A percentile compares a stretch with the other conserved stretches of the same genome.
phyloP scores from a whole-genome alignment of 2,797 vertebrate species.

The Trachops cirrhosus region DNA sequence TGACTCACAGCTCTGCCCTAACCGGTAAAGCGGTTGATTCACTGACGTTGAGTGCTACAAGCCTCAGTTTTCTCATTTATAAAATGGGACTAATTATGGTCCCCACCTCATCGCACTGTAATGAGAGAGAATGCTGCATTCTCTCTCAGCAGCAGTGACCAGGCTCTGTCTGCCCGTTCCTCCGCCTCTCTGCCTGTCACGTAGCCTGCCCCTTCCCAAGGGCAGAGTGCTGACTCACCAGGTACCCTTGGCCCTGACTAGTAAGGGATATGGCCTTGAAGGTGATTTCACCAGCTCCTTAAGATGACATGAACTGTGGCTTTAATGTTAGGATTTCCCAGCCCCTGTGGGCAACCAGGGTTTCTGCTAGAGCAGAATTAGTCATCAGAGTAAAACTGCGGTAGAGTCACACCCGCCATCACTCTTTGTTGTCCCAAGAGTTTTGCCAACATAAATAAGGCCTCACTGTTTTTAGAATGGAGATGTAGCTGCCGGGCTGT shows the following conservation, averaged over 20 bases:
- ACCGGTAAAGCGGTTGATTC: neutral
- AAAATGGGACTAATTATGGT: neutral
- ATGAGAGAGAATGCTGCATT: neutral
- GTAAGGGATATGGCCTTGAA: neutral
- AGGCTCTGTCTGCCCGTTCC: rapidly evolving
- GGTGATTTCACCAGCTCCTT: neutral
- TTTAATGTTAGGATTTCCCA: slow-evolving; percentile 55
- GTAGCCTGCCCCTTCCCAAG: neutral
- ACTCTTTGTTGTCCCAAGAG: neutral
- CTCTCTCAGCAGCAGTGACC: too few relatives aligned
- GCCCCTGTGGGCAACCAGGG: slow-evolving; percentile 6
- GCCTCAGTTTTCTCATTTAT: neutral
- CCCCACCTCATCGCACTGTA: too few relatives aligned
- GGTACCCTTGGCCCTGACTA: neutral
- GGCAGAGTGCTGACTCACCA: neutral
- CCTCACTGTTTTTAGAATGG: slow-evolving; percentile 41
- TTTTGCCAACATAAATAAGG: slow-evolving; percentile 25
- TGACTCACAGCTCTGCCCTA: neutral
- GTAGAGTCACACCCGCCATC: neutral
- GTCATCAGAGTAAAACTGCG: slow-evolving; percentile 22
- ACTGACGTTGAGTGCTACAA: neutral
- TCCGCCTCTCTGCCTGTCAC: neutral
- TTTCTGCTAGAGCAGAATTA: slow-evolving; percentile 18
- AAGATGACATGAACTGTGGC: slow-evolving; percentile 9
- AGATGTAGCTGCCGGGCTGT: neutral